phyloP scores from a whole-genome alignment of 53 echinoderm and acorn worm genomes.

The Paracentrotus lividus region DNA sequence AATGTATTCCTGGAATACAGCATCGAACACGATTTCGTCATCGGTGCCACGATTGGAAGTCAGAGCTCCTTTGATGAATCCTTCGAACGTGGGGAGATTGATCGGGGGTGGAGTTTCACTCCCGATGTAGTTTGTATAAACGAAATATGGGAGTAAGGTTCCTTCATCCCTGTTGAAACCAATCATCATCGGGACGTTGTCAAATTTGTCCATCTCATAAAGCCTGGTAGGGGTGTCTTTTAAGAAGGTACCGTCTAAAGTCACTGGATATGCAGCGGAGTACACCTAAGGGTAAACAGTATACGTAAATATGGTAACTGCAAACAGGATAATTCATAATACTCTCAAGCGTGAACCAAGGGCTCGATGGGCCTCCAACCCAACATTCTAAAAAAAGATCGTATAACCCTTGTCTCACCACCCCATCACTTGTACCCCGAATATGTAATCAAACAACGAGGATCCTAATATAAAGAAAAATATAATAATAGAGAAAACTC shows the following conservation, averaged over 20 bases:
- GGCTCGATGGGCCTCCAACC: not conserved
- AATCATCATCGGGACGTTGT: not conserved
- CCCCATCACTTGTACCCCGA: too few relatives aligned
- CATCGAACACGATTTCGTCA: conserved; percentile 73
- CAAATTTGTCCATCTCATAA: conserved; percentile 53
- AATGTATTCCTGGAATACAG: conserved; percentile 78
- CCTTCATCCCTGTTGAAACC: conserved; percentile 73
- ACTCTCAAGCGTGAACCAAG: not conserved
- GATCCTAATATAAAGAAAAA: too few relatives aligned
- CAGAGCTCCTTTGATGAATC: not conserved
- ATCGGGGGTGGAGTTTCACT: conserved; percentile 38
- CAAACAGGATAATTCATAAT: conserved; percentile 64
- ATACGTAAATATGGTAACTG: too few relatives aligned
- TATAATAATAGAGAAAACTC: too few relatives aligned
- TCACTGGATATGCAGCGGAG: not conserved
- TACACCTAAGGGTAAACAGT: too few relatives aligned
- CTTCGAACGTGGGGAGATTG: not conserved
- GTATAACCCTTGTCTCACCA: too few relatives aligned
- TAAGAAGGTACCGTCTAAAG: conserved; percentile 70
- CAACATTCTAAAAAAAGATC: not conserved
- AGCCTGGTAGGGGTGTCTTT: conserved; percentile 64
- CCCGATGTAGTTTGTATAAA: not conserved
- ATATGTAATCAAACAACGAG: too few relatives aligned
- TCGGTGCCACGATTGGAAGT: conserved; percentile 32
- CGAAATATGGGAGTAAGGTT: not conserved